These are phyloP conservation scores for Mizuhopecten yessoensis DNA, from an alignment of 1,140 invertebrate species.

Conservation along the genomic window DNA sequence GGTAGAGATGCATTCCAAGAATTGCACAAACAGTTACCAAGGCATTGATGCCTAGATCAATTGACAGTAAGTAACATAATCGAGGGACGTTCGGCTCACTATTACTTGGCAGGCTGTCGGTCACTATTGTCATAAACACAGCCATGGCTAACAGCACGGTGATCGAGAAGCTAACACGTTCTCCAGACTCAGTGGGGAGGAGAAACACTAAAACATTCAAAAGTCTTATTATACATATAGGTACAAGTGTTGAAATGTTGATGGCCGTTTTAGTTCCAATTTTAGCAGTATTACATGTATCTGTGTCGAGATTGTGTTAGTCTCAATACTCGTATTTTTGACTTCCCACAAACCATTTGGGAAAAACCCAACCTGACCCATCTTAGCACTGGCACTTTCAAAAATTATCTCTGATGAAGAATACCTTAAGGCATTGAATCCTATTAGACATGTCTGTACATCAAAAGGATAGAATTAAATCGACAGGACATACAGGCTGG, in stretches of 20 bases:
- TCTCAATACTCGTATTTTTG: neutral
- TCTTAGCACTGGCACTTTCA: neutral
- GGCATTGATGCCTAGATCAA: neutral
- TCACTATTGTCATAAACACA: conserved; percentile 50
- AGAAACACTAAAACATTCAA: conserved; percentile 48
- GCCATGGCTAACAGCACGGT: conserved; percentile 43
- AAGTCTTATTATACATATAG: conserved; percentile 3
- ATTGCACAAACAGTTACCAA: neutral
- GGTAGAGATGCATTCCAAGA: neutral
- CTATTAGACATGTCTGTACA: neutral
- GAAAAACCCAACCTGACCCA: neutral
- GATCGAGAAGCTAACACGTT: conserved; percentile 46
- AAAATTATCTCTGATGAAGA: neutral
- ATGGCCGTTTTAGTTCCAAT: neutral
- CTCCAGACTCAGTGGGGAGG: conserved; percentile 47
- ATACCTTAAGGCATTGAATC: neutral
- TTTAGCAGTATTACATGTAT: neutral
- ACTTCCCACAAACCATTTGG: neutral
- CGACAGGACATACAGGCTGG: too few relatives aligned
- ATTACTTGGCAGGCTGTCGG: conserved; percentile 34
- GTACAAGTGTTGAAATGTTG: conserved; percentile 31
- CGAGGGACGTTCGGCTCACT: conserved; percentile 13
- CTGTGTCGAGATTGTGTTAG: neutral
- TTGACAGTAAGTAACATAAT: neutral
- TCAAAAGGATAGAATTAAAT: neutral